Base-by-base conservation (phyloP, 1,140 invertebrate species). In the Bombus superbus region DNA sequence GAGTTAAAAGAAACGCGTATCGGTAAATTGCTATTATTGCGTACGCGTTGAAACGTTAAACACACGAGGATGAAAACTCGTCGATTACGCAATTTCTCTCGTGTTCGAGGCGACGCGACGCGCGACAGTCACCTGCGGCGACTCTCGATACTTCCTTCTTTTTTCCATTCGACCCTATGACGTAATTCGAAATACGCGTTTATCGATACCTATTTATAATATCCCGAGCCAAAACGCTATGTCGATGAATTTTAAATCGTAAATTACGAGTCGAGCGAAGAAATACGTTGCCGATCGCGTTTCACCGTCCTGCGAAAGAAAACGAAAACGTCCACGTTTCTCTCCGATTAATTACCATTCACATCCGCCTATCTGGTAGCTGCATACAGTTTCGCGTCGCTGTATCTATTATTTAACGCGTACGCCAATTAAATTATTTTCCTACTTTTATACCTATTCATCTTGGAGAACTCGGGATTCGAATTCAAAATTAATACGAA, bases 131-230 rank as follows among this genome's bases (percentile, higher is more conserved):
- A 62, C 80, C 80, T 35, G 69, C 69, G 80, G 80, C 53, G 57
- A 25, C 0, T 62, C 80, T 38, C 69, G 40, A 81, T 18, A 64
- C 69, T 83, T 83, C 59, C 62, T 71, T 25, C 47, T 53, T 69
- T 77, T 69, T 76, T 57, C 44, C 35, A 76, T 5, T 68, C 73
- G 73, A 47, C 10, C 53, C 32, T 44, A 47, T 86, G 84, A 86
- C 84, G 84, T 57, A 86, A 86, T 69, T 35, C 57, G 84, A 72
- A 57, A 79, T 59, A 74, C 40, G 44, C 59, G 38, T 69, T 86
- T 83, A 83, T 64, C 22, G 38, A 59, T 28, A 62, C 59, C 69
- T 83, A 83, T 82, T 83, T 80, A 72, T 83, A 73, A 86, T 83
- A 75, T 83, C 11, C 22, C 53, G 1, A 22, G 9, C 5, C 0